These are phyloP conservation scores for Gymnocheta viridis DNA, from an alignment of 2,888 invertebrate genomes.

Conservation along the genomic window DNA sequence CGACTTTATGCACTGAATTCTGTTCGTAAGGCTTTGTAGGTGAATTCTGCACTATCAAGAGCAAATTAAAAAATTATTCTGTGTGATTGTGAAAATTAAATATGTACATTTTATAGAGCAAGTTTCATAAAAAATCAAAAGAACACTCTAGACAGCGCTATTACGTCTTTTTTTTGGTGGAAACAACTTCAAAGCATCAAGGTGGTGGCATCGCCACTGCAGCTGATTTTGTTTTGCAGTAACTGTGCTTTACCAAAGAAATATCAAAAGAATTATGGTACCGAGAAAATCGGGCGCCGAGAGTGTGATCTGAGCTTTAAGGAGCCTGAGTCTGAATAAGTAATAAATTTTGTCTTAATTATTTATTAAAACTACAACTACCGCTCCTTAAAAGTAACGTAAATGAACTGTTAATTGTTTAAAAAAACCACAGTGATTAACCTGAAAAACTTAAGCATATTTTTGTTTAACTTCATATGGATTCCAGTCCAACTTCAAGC, in stretches of 20 bases:
- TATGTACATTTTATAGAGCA: not conserved
- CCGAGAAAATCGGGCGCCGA: too few species aligned
- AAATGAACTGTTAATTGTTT: slow-evolving; percentile 46
- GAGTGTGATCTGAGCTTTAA: too few species aligned
- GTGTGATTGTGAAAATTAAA: not conserved
- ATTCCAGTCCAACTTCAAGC: slow-evolving; percentile 44
- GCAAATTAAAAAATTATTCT: not conserved
- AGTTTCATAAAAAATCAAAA: not conserved
- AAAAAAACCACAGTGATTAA: slow-evolving; percentile 32
- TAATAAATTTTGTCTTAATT: not conserved
- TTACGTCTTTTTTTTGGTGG: not conserved
- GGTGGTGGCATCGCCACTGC: too few species aligned
- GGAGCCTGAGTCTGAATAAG: too few species aligned
- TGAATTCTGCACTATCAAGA: slow-evolving; percentile 11
- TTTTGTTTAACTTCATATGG: not conserved
- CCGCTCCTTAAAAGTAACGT: slow-evolving; percentile 34
- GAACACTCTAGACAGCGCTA: too few species aligned
- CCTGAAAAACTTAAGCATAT: not conserved
- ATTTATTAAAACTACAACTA: not conserved
- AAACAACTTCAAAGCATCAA: not conserved
- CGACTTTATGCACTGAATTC: not conserved
- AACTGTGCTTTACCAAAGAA: too few species aligned
- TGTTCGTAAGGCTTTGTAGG: not conserved
- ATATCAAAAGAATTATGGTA: too few species aligned
- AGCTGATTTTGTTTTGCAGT: too few species aligned